These are phyloP conservation scores for Cyprinodon tularosa DNA, from an alignment of 2,113 vertebrate genomes.

Conservation along the genomic window DNA sequence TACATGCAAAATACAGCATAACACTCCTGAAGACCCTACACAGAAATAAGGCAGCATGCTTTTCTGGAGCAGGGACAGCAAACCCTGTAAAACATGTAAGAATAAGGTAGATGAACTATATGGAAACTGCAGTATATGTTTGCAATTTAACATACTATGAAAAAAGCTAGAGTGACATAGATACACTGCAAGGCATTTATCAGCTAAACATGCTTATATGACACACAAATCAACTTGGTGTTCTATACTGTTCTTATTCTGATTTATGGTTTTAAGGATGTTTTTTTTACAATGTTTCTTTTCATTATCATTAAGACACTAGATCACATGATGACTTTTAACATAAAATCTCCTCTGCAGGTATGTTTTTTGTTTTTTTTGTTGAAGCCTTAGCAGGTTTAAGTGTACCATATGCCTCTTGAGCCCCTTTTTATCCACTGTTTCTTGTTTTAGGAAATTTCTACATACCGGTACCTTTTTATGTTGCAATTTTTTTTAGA, in stretches of 20 bases:
- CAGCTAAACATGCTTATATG: neutral
- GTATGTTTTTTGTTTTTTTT: neutral
- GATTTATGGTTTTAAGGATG: neutral
- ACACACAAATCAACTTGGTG: neutral
- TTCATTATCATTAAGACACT: no score
- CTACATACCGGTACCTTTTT: neutral
- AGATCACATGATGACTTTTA: neutral
- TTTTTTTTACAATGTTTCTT: no score
- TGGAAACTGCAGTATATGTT: no score
- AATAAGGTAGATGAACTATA: no score
- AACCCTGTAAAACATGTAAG: no score
- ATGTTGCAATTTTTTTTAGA: neutral
- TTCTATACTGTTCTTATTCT: neutral
- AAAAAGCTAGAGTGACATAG: no score
- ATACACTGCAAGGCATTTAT: neutral
- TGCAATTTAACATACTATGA: no score
- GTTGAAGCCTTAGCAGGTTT: conserved; percentile 6
- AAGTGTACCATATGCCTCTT: neutral
- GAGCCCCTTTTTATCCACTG: conserved; percentile 3
- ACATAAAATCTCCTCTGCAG: neutral
- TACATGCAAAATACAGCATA: no score
- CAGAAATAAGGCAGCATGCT: no score
- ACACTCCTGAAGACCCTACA: no score
- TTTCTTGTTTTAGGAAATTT: neutral
- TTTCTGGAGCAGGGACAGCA: no score